Percentiles rank a stretch among this genome's conserved stretches.
phyloP scores from a whole-genome alignment of 30 jellyfish, hydroid and myxozoan species.

The Aurelia coerulea region DNA sequence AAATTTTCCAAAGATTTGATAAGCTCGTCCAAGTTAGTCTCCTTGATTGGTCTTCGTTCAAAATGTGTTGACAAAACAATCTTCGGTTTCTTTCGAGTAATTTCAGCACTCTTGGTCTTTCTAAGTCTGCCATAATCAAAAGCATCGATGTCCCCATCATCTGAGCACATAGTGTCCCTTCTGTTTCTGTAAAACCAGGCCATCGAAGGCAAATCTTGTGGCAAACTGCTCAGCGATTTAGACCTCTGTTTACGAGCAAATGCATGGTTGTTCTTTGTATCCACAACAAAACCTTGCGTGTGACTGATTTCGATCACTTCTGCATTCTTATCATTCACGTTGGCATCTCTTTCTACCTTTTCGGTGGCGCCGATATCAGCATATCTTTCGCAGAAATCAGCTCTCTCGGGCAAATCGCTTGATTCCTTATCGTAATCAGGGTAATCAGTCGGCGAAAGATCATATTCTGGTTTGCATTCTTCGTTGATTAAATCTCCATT shows the following conservation, averaged over 20 bases:
- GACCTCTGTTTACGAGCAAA: slow-evolving; percentile 34
- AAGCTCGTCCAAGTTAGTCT: slow-evolving; percentile 80
- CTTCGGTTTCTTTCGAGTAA: slow-evolving; percentile 69
- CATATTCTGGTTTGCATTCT: neutral
- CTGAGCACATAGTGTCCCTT: slow-evolving; percentile 33
- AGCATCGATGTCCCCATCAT: slow-evolving; percentile 8
- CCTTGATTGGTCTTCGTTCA: slow-evolving; percentile 68
- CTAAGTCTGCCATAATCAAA: slow-evolving; percentile 53
- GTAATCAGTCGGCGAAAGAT: no score
- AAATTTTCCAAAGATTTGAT: slow-evolving; percentile 67
- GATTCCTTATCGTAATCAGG: no score
- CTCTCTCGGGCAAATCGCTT: no score
- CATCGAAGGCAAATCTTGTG: slow-evolving; percentile 44
- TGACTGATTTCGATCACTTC: slow-evolving; percentile 1
- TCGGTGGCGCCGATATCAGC: no score
- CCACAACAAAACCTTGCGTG: slow-evolving; percentile 18
- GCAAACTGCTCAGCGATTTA: slow-evolving; percentile 65
- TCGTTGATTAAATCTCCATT: neutral
- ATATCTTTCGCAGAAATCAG: no score
- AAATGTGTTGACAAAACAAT: slow-evolving; percentile 60
- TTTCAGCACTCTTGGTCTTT: slow-evolving; percentile 73
- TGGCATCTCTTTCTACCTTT: no score
- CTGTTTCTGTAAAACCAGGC: slow-evolving; percentile 76
- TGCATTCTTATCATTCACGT: no score
- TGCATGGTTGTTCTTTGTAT: slow-evolving; percentile 2